These are phyloP conservation scores for Enteromius paludinosus DNA, from an alignment of 2,797 vertebrate species.

Conservation along the genomic window DNA sequence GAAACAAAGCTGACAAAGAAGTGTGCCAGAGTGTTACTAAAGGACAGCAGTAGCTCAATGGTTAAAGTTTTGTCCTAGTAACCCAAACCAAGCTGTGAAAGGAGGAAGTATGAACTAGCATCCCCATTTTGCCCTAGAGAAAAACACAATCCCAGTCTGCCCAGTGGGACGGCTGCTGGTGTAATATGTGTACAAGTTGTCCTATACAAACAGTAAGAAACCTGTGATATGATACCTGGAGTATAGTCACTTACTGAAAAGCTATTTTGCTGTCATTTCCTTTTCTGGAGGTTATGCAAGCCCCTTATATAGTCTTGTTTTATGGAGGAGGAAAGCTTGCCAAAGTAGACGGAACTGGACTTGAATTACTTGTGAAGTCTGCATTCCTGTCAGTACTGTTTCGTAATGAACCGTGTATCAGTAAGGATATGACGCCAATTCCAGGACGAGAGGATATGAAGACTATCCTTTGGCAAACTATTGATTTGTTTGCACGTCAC, in stretches of 20 bases:
- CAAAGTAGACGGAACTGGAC: constrained; percentile 34
- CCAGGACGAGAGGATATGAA: constrained; percentile 56
- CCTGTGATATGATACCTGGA: not conserved
- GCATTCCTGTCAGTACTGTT: constrained; percentile 33
- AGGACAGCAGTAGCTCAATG: not conserved
- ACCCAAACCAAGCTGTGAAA: not conserved
- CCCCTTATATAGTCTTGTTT: not conserved
- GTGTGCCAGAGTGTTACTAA: not conserved
- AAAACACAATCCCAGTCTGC: not conserved
- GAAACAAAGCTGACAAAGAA: not conserved
- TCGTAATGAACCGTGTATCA: constrained; percentile 29
- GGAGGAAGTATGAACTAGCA: not conserved
- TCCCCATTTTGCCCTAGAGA: not conserved
- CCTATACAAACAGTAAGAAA: not conserved
- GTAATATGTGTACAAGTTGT: not conserved
- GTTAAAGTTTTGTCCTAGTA: constrained; percentile 4
- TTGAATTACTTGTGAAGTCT: constrained; percentile 24
- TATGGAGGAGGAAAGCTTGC: not conserved
- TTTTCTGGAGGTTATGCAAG: not conserved
- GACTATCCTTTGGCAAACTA: constrained; percentile 50
- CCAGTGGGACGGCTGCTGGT: not conserved
- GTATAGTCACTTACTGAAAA: not conserved
- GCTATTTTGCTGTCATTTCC: not conserved
- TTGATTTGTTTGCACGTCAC: constrained; percentile 26
- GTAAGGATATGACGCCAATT: constrained; percentile 55